Evolutionary conservation across 1,140 invertebrate genomes (phyloP), one percentile per base, ranked within the genome.

Genomic region (Drosophila mayri): DNA sequence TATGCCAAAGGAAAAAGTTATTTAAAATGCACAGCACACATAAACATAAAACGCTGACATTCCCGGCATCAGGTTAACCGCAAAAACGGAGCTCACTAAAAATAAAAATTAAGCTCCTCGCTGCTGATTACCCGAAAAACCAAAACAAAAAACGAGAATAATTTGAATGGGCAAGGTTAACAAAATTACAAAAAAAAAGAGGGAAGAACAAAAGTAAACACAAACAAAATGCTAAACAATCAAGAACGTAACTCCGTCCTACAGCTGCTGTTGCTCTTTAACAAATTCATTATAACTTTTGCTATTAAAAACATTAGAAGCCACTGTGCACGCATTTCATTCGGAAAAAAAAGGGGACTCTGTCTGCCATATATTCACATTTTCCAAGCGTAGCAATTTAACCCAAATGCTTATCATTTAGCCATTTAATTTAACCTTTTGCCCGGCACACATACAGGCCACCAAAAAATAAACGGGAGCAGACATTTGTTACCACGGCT

Each of bases 321-420:
- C 81, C 54, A 84, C 81, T 80, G 80, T 61, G 77, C 63, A 77
- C 72, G 71, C 76, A 88, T 73, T 64, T 57, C 67, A 18, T 50
- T 41, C 44, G n/a, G 20, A 35, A 25, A 38, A 41, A 46, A 50
- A 25, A 30, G 43, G 67, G 52, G n/a, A 77, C 66, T 57, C 57
- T 43, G 40, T 57, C 37, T 43, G 38, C 28, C 74, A 67, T 76
- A 68, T 55, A 67, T 76, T 67, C 63, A 60, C 62, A 44, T 62
- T 73, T 63, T 63, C 43, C 65, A 63, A 66, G 46, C 70, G 22
- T 32, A 78, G 65, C 85, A 90, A 81, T 85, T 90, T 90, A 90
- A 90, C 85, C 85, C 85, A 90, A 90, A 90, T 90, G 85, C 85
- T 90, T 90, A 90, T 90, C 85, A 90, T 90, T 90, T 90, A 85